These are phyloP conservation scores for Trachelus tabidus DNA, from an alignment of 2,888 invertebrate species.

Conservation along the genomic window DNA sequence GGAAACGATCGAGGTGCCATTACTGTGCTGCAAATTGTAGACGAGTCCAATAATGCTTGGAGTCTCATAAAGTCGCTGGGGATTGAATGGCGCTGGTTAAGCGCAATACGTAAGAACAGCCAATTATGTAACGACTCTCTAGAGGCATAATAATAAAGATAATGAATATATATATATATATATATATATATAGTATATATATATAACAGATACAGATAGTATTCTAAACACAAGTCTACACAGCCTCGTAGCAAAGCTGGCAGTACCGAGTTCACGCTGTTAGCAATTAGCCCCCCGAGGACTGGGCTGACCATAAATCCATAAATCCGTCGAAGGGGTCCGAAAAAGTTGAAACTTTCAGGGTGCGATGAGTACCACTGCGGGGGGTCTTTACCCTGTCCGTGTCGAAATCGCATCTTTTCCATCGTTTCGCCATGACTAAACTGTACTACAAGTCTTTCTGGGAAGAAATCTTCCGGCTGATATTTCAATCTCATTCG, in stretches of 20 bases:
- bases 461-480: not conserved
- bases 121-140: not conserved
- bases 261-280: conserved; percentile 43
- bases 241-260: not conserved
- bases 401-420: conserved; percentile 32
- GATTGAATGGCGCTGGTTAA: not conserved
- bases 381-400: conserved; percentile 35
- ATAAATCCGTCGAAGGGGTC: conserved; percentile 47
- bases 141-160: conserved; percentile 1
- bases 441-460: not conserved
- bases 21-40: conserved; percentile 18
- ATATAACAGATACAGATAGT: not conserved
- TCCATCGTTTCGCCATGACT: conserved; percentile 5
- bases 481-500: not conserved
- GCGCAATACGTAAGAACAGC: not conserved
- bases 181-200: not conserved
- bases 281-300: conserved; percentile 53
- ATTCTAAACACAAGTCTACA: not conserved
- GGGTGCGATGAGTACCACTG: conserved; percentile 49
- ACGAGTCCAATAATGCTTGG: not conserved
- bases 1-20: conserved; percentile 19
- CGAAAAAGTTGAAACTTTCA: conserved; percentile 26
- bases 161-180: not conserved
- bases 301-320: conserved; percentile 43
- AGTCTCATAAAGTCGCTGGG: not conserved